Evolutionary conservation across 2,888 invertebrate species (phyloP), one percentile per base, ranked within the genome.

Genomic region (Microplitis manilae): DNA sequence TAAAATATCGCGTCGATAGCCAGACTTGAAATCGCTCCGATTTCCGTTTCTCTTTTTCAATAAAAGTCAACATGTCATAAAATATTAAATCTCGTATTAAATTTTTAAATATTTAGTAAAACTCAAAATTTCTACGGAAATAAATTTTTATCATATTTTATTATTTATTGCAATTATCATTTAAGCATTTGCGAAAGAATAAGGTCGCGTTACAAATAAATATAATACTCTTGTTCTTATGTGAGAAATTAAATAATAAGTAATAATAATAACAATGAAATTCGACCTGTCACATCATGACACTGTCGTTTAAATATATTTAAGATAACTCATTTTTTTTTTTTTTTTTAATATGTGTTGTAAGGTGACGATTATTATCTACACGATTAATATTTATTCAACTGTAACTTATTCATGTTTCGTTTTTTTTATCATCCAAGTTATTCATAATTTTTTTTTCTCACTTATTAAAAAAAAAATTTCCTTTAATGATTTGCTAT

Each of bases 271-370:
- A 50, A 13, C 8, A 13, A 50, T 13, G 50, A 50, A 50, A 50
- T 50, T 8, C 13, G 50, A 50, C 13, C 50, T 50, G 50, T 50
- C 50, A 50, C 50, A 13, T 50, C 13, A 50, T 13, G 50, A 50
- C 4, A 8, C 50, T 50, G 8, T 50, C 13, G 50, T 74, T 50
- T 8, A 64, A 20, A 9, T 13, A 40, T 50, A 50, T 50, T 50
- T 50, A 50, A 50, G 50, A 50, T 50, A 50, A 50, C 50, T 50
- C 8, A 8, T 13, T 65, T 71, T 60, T 67, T 4, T 40, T 2
- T n/a, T 15, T n/a, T 62, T 62, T 40, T 68, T 50, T 72, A 50
- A 17, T 75, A 40, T 41, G 17, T 64, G 9, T n/a, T 8, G 9
- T 64, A 15, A 64, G 20, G 20, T 64, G 20, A 20, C 20, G 17